phyloP scores from a whole-genome alignment of 2,888 invertebrate genomes.

The Cryptops parisi region DNA sequence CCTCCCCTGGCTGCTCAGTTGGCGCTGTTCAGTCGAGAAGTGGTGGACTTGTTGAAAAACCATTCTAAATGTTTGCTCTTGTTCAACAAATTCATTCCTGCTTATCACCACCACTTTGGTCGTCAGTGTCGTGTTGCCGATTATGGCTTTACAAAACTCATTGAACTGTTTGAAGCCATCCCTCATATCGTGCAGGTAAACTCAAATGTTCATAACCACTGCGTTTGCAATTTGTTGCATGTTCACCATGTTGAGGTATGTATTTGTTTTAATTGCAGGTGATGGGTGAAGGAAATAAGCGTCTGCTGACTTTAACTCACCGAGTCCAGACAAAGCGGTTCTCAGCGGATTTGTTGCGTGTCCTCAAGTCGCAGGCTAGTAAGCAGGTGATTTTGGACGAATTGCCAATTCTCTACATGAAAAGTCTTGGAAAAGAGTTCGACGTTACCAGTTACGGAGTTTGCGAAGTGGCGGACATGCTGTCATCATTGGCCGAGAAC shows the following conservation, averaged over 20 bases:
- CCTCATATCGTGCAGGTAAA: constrained; percentile 66
- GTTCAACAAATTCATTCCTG: constrained; percentile 74
- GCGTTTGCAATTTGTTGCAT: neutral
- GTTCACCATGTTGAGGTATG: neutral
- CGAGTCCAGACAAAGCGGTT: constrained; percentile 77
- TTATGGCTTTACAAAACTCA: constrained; percentile 87
- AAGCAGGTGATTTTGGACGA: constrained; percentile 53
- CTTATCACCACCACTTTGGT: constrained; percentile 93
- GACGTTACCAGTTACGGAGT: constrained; percentile 71
- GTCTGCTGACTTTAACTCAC: constrained; percentile 74
- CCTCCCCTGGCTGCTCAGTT: constrained; percentile 48
- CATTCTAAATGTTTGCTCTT: constrained; percentile 67
- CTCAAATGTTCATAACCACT: too few species aligned
- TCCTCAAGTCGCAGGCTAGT: constrained; percentile 65
- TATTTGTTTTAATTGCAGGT: constrained; percentile 41
- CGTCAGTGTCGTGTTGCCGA: constrained; percentile 89
- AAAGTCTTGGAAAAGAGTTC: constrained; percentile 42
- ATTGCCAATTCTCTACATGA: constrained; percentile 51
- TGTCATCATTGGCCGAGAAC: constrained; percentile 31
- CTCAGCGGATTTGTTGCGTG: constrained; percentile 71
- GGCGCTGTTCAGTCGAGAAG: constrained; percentile 68
- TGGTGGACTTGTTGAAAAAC: constrained; percentile 67
- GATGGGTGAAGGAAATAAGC: constrained; percentile 74
- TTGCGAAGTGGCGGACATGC: constrained; percentile 56
- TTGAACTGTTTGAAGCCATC: constrained; percentile 79